These are phyloP conservation scores for Mormyrus lacerda DNA, from an alignment of 2,113 vertebrate genomes.

Conservation along the genomic window DNA sequence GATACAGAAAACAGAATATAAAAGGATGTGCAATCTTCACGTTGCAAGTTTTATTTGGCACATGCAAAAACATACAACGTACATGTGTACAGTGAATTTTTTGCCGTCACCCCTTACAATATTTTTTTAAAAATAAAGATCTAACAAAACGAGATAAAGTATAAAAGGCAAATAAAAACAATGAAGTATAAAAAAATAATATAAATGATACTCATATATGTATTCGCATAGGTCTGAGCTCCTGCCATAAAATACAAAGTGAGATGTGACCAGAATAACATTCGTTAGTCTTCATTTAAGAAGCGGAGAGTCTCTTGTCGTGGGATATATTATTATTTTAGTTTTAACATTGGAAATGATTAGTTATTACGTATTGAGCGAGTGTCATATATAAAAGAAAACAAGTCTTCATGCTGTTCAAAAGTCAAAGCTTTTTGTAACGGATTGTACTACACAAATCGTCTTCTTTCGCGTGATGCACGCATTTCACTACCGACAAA, in stretches of 20 bases:
- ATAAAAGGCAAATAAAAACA: not conserved
- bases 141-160: not conserved
- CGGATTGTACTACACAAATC: not conserved
- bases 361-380: not conserved
- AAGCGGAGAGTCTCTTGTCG: not conserved
- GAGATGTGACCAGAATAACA: not conserved
- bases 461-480: not conserved
- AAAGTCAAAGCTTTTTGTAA: not conserved
- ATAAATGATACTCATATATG: not conserved
- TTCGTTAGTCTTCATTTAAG: not conserved
- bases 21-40: not conserved
- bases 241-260: not conserved
- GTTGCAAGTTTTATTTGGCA: not conserved
- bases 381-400: not conserved
- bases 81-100: not conserved
- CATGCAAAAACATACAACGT: not conserved
- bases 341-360: not conserved
- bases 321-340: not conserved
- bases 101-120: not conserved
- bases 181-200: not conserved
- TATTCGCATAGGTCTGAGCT: not conserved
- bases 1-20: not conserved
- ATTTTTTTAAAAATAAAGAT: not conserved
- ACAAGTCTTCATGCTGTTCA: not conserved
- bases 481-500: not conserved